Conservation (phyloP, 2,888 invertebrate genomes). For the Galeopsomyia nigrocyanea region DNA sequence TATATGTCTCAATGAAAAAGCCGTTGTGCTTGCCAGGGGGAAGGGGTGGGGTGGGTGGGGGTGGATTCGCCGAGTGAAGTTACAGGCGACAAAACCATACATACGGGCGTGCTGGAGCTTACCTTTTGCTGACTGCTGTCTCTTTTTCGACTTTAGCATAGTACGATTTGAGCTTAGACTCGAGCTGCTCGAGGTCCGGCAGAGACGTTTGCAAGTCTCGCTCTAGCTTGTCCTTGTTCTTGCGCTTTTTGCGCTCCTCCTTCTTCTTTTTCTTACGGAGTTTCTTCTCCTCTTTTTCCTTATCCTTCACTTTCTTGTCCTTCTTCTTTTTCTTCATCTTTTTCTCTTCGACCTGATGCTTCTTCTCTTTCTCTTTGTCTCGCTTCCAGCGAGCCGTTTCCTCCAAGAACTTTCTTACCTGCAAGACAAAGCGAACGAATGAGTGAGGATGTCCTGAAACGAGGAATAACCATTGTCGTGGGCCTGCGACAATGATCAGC, state of each 20-base stretch:
- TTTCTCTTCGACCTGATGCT: slow-evolving; percentile 77
- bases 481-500: too few species aligned
- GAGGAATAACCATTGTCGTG: not conserved
- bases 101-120: slow-evolving; percentile 51
- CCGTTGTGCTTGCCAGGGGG: too few species aligned
- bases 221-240: slow-evolving; percentile 71
- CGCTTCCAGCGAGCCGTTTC: slow-evolving; percentile 85
- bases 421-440: not conserved
- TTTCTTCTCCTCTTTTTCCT: slow-evolving; percentile 75
- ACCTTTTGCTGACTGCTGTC: slow-evolving; percentile 72
- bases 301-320: slow-evolving; percentile 80
- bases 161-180: slow-evolving; percentile 83
- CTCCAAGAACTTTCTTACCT: slow-evolving; percentile 86
- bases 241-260: slow-evolving; percentile 74
- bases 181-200: slow-evolving; percentile 82
- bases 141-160: slow-evolving; percentile 83
- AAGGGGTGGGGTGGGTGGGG: too few species aligned
- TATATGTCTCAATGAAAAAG: too few species aligned
- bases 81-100: not conserved
- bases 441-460: not conserved
- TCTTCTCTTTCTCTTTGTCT: slow-evolving; percentile 82
- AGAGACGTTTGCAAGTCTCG: slow-evolving; percentile 77
- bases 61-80: too few species aligned
- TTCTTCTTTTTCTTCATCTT: slow-evolving; percentile 80
- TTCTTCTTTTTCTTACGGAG: slow-evolving; percentile 75